Conservation (phyloP, 2,888 invertebrate genomes). For the Amphimallon solstitiale region DNA sequence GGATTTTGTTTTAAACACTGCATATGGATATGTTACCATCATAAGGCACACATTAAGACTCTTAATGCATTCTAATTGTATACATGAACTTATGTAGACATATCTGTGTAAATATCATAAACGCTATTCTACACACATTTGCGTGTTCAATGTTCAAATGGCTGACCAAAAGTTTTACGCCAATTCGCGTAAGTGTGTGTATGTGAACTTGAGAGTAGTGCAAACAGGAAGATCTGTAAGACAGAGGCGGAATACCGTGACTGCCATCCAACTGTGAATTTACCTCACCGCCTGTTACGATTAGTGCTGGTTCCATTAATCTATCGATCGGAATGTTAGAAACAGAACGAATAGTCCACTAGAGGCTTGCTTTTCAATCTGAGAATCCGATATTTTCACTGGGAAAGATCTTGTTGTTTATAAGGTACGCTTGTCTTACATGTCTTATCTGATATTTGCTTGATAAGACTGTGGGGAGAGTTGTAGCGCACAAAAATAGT, state of each 20-base stretch:
- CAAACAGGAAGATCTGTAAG: constrained; percentile 22
- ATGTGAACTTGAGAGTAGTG: constrained; percentile 3
- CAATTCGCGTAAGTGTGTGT: constrained; percentile 2
- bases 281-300: constrained; percentile 47
- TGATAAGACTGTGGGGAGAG: too few species aligned
- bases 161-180: not conserved
- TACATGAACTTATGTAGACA: not conserved
- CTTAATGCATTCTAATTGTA: not conserved
- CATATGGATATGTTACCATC: too few species aligned
- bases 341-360: not conserved
- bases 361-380: constrained; percentile 5
- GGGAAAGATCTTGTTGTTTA: too few species aligned
- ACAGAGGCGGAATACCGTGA: constrained; percentile 45
- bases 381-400: constrained; percentile 5
- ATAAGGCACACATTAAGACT: not conserved
- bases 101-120: not conserved
- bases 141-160: constrained; percentile 2
- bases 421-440: too few species aligned
- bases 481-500: too few species aligned
- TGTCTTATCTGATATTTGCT: too few species aligned
- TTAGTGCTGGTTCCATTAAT: constrained; percentile 50
- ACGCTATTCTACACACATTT: not conserved
- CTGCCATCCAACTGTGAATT: constrained; percentile 47
- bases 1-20: too few species aligned
- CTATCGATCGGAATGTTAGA: constrained; percentile 43